Base-by-base conservation (phyloP, 2,797 vertebrate genomes). In the Amniataba percoides region DNA sequence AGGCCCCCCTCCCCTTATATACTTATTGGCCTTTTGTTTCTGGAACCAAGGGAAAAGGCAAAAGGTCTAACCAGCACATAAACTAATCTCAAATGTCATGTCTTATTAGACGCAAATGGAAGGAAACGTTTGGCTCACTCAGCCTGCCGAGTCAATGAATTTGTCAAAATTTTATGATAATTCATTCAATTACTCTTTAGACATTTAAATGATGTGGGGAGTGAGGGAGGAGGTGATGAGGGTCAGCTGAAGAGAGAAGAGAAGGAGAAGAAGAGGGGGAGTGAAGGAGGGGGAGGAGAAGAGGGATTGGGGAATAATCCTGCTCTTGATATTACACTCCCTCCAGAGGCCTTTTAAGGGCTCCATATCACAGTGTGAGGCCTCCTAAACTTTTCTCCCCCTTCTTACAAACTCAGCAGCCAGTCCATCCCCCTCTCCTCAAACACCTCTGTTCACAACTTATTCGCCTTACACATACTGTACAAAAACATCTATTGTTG, bases 81-180 rank as follows among this genome's bases (percentile, higher is more conserved):
- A 96, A 97, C 95, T 96, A 92, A 96, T 97, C 95, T 96, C 93
- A 96, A 97, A 97, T 97, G 95, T 95, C 96, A 96, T 96, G 95
- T 97, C 95, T 95, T 96, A 96, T 96, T 96, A 95, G 90, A 95
- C 87, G 71, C 82, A 95, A 96, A 94, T 96, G 95, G 95, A 95
- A 89, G 82, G 91, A 91, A 95, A 93, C 49, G 81, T 93, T 93
- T 95, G 85, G 93, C 95, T 96, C 84, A 56, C 87, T 92, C 73
- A 73, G 90, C 87, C 90, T 80, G 90, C 91, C 80, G 89, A 97
- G 93, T 95, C 95, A 96, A 97, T 96, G 96, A 95, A 96, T 97
- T 97, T 97, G 95, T 97, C 96, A 97, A 96, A 97, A 96, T 96
- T 97, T 96, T 97, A 96, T 96, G 96, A 96, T 97, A 97, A 97